A percentile compares a stretch with the other conserved stretches of the same genome.
phyloP scores from a whole-genome alignment of 2,888 invertebrate genomes.

The Phragmatobia fuliginosa region DNA sequence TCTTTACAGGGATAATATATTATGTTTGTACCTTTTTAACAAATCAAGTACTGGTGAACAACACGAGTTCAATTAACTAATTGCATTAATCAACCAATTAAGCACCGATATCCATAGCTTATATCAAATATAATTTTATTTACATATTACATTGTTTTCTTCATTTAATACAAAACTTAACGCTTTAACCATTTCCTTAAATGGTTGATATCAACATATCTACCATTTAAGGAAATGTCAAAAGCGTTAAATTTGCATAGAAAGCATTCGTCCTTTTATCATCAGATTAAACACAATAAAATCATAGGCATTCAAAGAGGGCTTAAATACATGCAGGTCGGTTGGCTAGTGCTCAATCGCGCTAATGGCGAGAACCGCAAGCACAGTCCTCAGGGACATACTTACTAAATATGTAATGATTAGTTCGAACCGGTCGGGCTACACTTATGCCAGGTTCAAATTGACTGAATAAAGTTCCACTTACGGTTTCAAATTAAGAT shows the following conservation, averaged over 20 bases:
- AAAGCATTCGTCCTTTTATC: neutral
- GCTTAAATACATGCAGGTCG: conserved; percentile 50
- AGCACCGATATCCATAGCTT: neutral
- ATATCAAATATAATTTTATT: neutral
- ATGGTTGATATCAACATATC: too few relatives aligned
- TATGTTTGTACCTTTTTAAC: conserved; percentile 36
- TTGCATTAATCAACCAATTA: neutral
- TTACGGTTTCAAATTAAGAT: conserved; percentile 17
- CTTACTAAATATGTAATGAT: conserved; percentile 83
- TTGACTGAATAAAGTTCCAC: conserved; percentile 69
- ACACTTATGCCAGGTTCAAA: conserved; percentile 68
- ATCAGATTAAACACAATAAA: conserved; percentile 24
- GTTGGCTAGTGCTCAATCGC: conserved; percentile 75
- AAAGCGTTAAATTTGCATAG: neutral
- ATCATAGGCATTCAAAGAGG: conserved; percentile 52
- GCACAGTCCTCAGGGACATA: conserved; percentile 75
- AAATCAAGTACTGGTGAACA: conserved; percentile 33
- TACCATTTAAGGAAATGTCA: too few relatives aligned
- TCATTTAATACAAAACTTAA: too few relatives aligned
- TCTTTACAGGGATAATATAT: conserved; percentile 55
- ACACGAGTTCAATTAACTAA: conserved; percentile 16
- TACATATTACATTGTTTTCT: too few relatives aligned
- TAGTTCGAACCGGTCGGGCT: conserved; percentile 70
- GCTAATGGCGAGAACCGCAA: conserved; percentile 83
- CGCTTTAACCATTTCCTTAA: too few relatives aligned